Base-by-base conservation (phyloP, 2,113 vertebrate genomes). In the Peucedramus taeniatus region DNA sequence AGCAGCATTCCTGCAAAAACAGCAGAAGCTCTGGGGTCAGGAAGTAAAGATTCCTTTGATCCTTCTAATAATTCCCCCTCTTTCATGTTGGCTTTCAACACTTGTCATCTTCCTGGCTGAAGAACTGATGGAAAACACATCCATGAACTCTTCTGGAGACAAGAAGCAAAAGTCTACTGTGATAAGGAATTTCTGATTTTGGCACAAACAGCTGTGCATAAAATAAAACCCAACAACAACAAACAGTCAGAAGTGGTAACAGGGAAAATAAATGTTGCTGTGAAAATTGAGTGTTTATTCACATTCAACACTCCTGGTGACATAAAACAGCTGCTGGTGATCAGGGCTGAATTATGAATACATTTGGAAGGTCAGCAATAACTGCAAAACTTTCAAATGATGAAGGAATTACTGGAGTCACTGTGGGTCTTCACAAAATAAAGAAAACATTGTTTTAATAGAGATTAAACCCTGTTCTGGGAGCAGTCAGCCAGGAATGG, bases 31-130 rank as follows among this genome's bases (percentile, higher is more conserved):
- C 47, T 33, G 16, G 71, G 64, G 79, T 83, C 95, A 89, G 79
- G 83, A 92, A 83, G 68, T 44, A 86, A 90, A 92, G 92, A 89
- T 59, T 42, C 91, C 80, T 96, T 94, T 95, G 94, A 93, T 95
- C 92, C 31, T 86, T 54, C 54, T 39, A 83, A 63, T 74, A 66
- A 92, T 74, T 83, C 61, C 21, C 40, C n/a, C 53, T 45, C 92
- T 93, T 90, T 93, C 75, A 93, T 86, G 63, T 42, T 57, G 71
- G 53, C 20, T 96, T 97, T 93, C 90, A 93, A 42, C 86, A 88
- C 63, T 37, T 93, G 92, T 76, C 85, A 83, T 49, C 40, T 65
- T 21, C 54, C 37, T 85, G 75, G 74, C 74, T 86, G 66, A 76
- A 76, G 75, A 87, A 68, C 51, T 45, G 65, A 87, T 78, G n/a